Conservation (phyloP, 1,140 invertebrate genomes). For the Penaeus chinensis region DNA sequence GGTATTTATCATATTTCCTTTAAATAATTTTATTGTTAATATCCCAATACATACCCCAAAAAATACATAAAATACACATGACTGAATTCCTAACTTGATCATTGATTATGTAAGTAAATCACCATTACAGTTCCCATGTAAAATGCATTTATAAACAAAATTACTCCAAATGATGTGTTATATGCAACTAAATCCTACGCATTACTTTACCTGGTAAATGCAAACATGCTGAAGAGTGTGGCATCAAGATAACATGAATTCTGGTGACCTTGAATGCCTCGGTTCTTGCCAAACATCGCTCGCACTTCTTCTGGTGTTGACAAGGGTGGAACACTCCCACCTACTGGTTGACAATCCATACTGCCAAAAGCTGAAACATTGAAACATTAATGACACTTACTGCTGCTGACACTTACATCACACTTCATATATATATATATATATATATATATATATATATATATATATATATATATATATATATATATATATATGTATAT, state of each 20-base stretch:
- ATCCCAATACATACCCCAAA: too few relatives aligned
- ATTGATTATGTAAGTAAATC: too few relatives aligned
- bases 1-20: too few relatives aligned
- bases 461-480: conserved; percentile 1
- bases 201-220: conserved; percentile 62
- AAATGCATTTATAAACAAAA: too few relatives aligned
- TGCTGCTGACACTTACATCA: too few relatives aligned
- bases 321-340: conserved; percentile 77
- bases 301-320: conserved; percentile 62
- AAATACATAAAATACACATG: too few relatives aligned
- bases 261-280: conserved; percentile 95
- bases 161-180: not conserved
- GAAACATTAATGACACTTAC: not conserved
- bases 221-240: conserved; percentile 68
- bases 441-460: conserved; percentile 2
- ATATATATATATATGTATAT: not conserved
- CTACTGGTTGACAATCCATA: conserved; percentile 81
- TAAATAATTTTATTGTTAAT: too few relatives aligned
- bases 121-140: too few relatives aligned
- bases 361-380: conserved; percentile 70
- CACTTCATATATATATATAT: not conserved
- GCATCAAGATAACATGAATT: conserved; percentile 98
- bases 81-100: too few relatives aligned
- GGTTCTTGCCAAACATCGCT: conserved; percentile 64
- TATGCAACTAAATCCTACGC: not conserved